phyloP scores from a whole-genome alignment of 2,888 invertebrate species.

The Cheilosia vernalis region DNA sequence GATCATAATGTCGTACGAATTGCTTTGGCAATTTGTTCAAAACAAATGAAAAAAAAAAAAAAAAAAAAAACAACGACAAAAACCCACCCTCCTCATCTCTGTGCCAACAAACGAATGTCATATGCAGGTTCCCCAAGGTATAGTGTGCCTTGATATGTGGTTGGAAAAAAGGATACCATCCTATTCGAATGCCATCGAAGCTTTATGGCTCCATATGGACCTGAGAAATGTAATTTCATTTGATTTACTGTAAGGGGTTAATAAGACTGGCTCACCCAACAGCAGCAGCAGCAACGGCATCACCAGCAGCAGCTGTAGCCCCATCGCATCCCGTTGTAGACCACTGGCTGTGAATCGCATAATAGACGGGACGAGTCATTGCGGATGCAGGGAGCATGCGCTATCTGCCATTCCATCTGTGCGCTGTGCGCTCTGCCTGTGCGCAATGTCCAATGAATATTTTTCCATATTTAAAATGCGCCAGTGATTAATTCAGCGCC shows the following conservation, averaged over 20 bases:
- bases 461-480: constrained; percentile 73
- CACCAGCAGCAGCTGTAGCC: constrained; percentile 57
- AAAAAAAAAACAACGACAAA: constrained; percentile 40
- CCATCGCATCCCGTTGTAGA: constrained; percentile 51
- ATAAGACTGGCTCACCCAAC: constrained; percentile 73
- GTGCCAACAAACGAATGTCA: constrained; percentile 65
- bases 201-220: constrained; percentile 74
- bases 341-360: constrained; percentile 72
- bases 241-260: constrained; percentile 75
- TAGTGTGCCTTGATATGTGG: not conserved
- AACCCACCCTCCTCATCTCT: constrained; percentile 41
- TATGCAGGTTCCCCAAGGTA: constrained; percentile 56
- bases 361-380: constrained; percentile 49
- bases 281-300: constrained; percentile 52
- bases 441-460: constrained; percentile 72
- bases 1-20: constrained; percentile 75
- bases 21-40: constrained; percentile 75
- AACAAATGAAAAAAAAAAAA: constrained; percentile 66
- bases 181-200: constrained; percentile 72
- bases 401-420: constrained; percentile 51
- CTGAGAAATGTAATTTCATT: constrained; percentile 74
- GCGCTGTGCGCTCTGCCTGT: constrained; percentile 11
- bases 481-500: constrained; percentile 73
- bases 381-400: constrained; percentile 53
- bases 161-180: constrained; percentile 68